Evolutionary conservation across 2,888 invertebrate species (phyloP).

Genomic region (Listrodromus nycthemerus): DNA sequence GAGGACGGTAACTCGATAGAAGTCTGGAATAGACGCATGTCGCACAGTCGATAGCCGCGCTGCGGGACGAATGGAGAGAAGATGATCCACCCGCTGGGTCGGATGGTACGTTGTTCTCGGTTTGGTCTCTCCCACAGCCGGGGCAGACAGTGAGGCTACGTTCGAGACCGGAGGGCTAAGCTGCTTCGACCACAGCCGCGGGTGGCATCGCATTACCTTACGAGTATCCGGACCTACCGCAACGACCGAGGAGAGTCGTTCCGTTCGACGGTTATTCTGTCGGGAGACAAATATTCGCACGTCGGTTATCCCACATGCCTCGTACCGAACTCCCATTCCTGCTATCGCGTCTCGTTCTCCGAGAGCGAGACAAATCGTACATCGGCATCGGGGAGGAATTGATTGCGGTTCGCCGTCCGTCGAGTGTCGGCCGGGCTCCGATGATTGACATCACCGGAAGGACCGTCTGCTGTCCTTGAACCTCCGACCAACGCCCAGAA

Average conservation of each 20-base stretch:
- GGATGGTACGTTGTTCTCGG: not conserved
- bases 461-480: constrained; percentile 62
- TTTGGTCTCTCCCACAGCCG: not conserved
- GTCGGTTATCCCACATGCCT: constrained; percentile 77
- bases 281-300: constrained; percentile 70
- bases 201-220: constrained; percentile 59
- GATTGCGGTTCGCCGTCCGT: not conserved
- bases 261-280: constrained; percentile 63
- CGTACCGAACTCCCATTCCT: constrained; percentile 4
- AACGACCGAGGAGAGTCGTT: constrained; percentile 74
- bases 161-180: constrained; percentile 34
- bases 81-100: constrained; percentile 20
- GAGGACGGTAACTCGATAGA: constrained; percentile 42
- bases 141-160: constrained; percentile 13
- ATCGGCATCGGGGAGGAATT: not conserved
- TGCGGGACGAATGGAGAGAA: constrained; percentile 25
- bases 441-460: constrained; percentile 41
- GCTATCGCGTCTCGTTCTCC: not conserved
- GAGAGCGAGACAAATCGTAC: not conserved
- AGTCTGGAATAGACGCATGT: not conserved
- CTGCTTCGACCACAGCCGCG: constrained; percentile 55
- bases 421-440: constrained; percentile 7
- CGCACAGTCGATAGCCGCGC: not conserved
- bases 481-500: constrained; percentile 47
- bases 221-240: constrained; percentile 79